A percentile compares a stretch with the other conserved stretches of the same genome.
Conservation (phyloP, 2,797 vertebrate species). For the Spinibarbus caldwelli region DNA sequence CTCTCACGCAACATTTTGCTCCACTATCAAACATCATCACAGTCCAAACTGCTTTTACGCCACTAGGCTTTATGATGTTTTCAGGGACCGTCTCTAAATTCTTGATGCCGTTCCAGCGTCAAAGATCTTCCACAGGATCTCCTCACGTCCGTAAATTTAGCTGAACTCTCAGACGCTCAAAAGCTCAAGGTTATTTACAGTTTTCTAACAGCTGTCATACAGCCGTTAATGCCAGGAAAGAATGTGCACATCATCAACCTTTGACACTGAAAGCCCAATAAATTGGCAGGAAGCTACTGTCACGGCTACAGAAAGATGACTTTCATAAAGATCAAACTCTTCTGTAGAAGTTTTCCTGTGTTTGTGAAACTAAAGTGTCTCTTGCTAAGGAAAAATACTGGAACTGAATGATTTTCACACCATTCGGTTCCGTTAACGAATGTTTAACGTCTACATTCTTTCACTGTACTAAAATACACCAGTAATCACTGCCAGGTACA, state of each 20-base stretch:
- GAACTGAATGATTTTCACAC: not conserved
- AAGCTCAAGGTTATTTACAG: conserved; percentile 79
- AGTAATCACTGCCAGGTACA: not conserved
- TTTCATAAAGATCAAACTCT: conserved; percentile 58
- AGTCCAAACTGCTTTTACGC: not conserved
- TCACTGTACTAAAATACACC: not conserved
- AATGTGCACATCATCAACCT: conserved; percentile 76
- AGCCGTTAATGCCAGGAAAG: conserved; percentile 70
- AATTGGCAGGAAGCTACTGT: conserved; percentile 69
- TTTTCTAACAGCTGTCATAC: conserved; percentile 68
- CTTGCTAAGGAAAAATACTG: not conserved
- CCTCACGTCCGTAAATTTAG: conserved; percentile 47
- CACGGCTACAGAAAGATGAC: conserved; percentile 68
- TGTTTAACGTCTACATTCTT: not conserved
- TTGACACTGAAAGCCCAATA: conserved; percentile 76
- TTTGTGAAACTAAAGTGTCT: conserved; percentile 10
- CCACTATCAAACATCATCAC: not conserved
- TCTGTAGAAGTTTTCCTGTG: conserved; percentile 54
- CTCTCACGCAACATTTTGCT: not conserved
- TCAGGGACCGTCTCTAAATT: conserved; percentile 30
- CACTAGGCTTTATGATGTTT: not conserved
- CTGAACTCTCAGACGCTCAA: conserved; percentile 69
- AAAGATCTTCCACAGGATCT: conserved; percentile 28
- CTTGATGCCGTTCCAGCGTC: conserved; percentile 31
- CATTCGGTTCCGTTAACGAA: not conserved